Evolutionary conservation across 2,113 vertebrate species (phyloP).

Genomic region (Eidolon helvum): DNA sequence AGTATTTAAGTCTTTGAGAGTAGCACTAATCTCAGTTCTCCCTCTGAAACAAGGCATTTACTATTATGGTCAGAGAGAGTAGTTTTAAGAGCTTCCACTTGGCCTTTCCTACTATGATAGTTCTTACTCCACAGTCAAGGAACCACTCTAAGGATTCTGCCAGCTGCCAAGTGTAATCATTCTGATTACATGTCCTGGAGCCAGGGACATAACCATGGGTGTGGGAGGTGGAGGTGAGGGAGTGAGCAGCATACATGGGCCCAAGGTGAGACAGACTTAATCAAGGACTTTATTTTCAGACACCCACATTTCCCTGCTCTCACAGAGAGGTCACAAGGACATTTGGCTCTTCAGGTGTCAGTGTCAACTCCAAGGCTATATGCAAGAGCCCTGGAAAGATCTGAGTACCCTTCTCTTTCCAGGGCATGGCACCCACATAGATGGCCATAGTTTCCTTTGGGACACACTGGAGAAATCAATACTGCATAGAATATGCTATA

Average conservation of each 20-base stretch:
- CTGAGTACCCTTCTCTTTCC: background rate
- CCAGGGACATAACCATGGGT: background rate
- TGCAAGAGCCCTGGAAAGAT: background rate
- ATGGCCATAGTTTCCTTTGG: background rate
- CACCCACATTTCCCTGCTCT: background rate
- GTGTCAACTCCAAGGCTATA: background rate
- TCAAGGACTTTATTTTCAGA: background rate
- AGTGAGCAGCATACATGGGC: background rate
- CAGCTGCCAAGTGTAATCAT: background rate
- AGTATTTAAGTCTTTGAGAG: background rate
- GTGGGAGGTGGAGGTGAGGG: background rate
- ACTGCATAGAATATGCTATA: background rate
- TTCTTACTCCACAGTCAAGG: background rate
- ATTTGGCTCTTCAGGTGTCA: background rate
- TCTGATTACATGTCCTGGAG: background rate
- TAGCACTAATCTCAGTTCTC: background rate
- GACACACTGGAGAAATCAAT: fast-evolving
- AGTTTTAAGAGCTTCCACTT: background rate
- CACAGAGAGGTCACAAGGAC: background rate
- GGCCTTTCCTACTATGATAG: background rate
- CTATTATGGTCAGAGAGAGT: background rate
- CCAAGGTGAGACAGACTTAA: background rate
- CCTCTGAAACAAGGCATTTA: background rate
- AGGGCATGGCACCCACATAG: background rate
- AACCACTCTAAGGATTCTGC: background rate